These are phyloP conservation scores for Diplodus sargus DNA, from an alignment of 2,797 vertebrate species.

Conservation along the genomic window DNA sequence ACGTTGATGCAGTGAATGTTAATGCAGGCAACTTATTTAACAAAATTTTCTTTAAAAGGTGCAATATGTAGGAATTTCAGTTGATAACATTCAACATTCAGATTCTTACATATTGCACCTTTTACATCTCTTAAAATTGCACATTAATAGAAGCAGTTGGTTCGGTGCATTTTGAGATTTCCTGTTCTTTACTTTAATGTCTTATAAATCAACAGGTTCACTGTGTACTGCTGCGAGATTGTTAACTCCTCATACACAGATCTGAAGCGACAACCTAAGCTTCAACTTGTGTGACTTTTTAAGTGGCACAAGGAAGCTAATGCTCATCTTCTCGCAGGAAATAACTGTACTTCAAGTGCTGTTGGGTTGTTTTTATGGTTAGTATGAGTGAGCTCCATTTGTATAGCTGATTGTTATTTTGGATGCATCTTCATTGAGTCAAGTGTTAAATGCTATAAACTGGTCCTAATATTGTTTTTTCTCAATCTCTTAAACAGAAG, in stretches of 20 bases:
- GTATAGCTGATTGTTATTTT: constrained; percentile 3
- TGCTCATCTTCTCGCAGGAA: not conserved
- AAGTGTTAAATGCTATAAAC: constrained; percentile 20
- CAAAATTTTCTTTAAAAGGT: not conserved
- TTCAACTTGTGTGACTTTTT: constrained; percentile 14
- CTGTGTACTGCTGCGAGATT: constrained; percentile 22
- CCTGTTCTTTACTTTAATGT: constrained; percentile 38
- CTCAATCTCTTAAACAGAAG: not conserved
- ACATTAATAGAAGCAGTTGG: constrained; percentile 2
- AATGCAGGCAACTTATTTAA: constrained; percentile 28
- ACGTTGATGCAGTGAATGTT: constrained; percentile 54
- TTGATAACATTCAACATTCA: too few species aligned
- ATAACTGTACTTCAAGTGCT: not conserved
- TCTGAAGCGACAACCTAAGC: constrained; percentile 3
- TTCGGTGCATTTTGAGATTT: constrained; percentile 30
- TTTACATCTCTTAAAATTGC: constrained; percentile 31
- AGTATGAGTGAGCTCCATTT: not conserved
- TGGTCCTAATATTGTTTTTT: not conserved
- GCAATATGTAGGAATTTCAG: too few species aligned
- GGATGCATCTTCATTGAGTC: not conserved
- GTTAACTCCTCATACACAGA: constrained; percentile 14
- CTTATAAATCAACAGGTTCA: constrained; percentile 36
- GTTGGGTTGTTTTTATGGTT: constrained; percentile 7
- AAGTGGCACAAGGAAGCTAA: not conserved
- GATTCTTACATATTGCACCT: too few species aligned